phyloP scores from a whole-genome alignment of 2,888 invertebrate species.

The Junonia oenone region DNA sequence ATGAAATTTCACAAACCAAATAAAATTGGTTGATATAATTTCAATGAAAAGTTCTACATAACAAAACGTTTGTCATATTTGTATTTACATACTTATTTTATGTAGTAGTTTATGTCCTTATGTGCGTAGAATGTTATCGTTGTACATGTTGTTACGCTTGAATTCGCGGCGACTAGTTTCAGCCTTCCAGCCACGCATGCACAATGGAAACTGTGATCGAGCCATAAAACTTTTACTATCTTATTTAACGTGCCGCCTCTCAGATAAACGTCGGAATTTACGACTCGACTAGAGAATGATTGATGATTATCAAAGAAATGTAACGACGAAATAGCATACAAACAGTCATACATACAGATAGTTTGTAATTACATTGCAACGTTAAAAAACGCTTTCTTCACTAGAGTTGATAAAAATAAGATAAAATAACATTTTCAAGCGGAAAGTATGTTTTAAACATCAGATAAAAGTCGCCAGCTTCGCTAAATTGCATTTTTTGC shows the following conservation, averaged over 20 bases:
- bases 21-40: no score
- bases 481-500: conserved; percentile 30
- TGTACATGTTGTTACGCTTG: conserved; percentile 1
- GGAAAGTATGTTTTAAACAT: conserved; percentile 37
- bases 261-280: conserved; percentile 54
- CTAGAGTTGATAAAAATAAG: not conserved
- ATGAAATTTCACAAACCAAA: no score
- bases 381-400: not conserved
- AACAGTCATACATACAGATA: not conserved
- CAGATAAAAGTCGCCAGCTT: conserved; percentile 46
- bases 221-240: conserved; percentile 65
- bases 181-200: conserved; percentile 12
- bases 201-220: conserved; percentile 40
- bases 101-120: not conserved
- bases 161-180: not conserved
- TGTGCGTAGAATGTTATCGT: not conserved
- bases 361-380: not conserved
- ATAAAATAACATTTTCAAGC: conserved; percentile 42
- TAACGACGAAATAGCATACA: conserved; percentile 11
- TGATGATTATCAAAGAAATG: conserved; percentile 42
- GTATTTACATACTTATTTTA: no score
- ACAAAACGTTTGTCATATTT: no score
- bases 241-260: conserved; percentile 57
- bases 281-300: conserved; percentile 34
- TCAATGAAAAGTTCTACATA: no score